Conservation (phyloP, 2,113 vertebrate genomes). For the Alectura lathami region DNA sequence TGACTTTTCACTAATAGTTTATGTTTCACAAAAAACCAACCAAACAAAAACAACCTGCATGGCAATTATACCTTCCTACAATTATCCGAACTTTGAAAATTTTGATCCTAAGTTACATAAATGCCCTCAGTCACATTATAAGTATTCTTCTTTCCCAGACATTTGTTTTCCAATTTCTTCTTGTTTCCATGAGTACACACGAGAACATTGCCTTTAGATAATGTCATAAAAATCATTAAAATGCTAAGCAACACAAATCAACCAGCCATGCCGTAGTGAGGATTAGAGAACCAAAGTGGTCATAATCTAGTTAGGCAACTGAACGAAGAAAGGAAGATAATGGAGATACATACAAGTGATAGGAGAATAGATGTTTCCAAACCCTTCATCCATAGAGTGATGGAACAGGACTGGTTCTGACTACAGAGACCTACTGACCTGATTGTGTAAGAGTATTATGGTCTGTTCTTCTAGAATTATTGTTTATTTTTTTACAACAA, state of each 20-base stretch:
- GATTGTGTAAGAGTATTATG: background rate
- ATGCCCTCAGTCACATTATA: background rate
- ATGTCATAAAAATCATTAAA: background rate
- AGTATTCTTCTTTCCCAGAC: background rate
- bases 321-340: background rate
- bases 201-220: background rate
- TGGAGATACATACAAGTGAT: accelerated
- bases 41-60: background rate
- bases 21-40: background rate
- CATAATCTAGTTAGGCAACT: background rate
- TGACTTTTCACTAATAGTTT: background rate
- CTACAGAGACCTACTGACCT: background rate
- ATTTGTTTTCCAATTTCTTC: background rate
- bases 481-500: background rate
- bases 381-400: accelerated
- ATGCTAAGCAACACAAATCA: background rate
- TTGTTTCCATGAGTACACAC: background rate
- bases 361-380: background rate
- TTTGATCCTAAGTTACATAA: background rate
- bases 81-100: background rate
- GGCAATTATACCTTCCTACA: background rate
- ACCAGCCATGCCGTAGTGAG: background rate
- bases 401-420: background rate
- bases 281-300: background rate
- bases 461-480: background rate